Base-by-base conservation (phyloP, 2,113 vertebrate species). In the Morone chrysops region DNA sequence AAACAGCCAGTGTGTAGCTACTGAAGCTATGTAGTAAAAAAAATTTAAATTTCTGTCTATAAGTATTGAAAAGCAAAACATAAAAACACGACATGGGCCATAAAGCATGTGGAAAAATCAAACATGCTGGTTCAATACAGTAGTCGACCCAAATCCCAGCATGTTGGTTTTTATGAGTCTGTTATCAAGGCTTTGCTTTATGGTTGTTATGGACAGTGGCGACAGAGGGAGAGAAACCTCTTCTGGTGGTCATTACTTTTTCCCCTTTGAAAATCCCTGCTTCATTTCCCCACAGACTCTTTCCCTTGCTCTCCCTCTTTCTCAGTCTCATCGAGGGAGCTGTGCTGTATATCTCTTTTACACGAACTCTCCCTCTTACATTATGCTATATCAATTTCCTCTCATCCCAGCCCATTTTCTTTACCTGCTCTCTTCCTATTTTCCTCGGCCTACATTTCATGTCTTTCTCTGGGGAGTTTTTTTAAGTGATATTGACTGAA, bases 321-420 rank as follows among this genome's bases (percentile, higher is more conserved):
- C 78, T 75, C 60, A 16, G 66, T 70, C 83, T 71, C 81, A 36
- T 56, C 5, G 56, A 47, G 47, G 63, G 38, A 65, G 11, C 41
- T 41, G 70, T 74, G 70, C 79, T 22, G 76, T 83, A 82, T 86
- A 72, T 87, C 81, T 86, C 57, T 81, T 90, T 87, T 83, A 81
- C 83, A 92, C 79, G 48, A 88, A 90, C 79, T 80, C 70, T 85
- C 60, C 62, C 61, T 75, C 50, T 79, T 85, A 85, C 87, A 92
- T 93, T 84, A 89, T 83, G 48, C 82, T 75, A 67, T 88, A 92
- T 92, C 87, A 86, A 82, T 91, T 90, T 92, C 86, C 84, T 91
- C 91, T 86, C 86, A 86, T 93, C 73, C 75, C 79, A 87, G 57
- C 83, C 78, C 77, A 89, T 90, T 91, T 92, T 82, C 80, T 71